Conservation (phyloP, 2,888 invertebrate species). For the Dolichomitus sp. region DNA sequence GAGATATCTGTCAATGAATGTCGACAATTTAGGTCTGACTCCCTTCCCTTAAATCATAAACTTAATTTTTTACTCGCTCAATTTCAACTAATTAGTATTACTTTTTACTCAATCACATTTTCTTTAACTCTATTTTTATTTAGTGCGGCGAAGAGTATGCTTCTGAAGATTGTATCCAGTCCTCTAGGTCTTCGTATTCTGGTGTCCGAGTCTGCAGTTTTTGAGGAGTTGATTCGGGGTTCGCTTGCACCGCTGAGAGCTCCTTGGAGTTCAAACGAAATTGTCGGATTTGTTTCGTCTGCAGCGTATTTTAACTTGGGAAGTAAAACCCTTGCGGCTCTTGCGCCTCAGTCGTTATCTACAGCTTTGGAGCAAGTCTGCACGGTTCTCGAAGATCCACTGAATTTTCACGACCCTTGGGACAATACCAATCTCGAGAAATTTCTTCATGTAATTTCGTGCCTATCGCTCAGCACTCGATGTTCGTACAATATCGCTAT, state of each 20-base stretch:
- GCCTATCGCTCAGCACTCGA: constrained; percentile 81
- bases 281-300: constrained; percentile 80
- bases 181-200: constrained; percentile 80
- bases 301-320: constrained; percentile 79
- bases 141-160: constrained; percentile 79
- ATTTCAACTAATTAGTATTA: not conserved
- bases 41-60: no score
- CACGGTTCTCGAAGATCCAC: constrained; percentile 76
- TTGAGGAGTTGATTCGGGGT: constrained; percentile 82
- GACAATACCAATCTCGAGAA: constrained; percentile 73
- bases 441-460: constrained; percentile 80
- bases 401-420: constrained; percentile 82
- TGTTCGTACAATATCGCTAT: constrained; percentile 66
- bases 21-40: no score
- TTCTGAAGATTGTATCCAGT: constrained; percentile 79
- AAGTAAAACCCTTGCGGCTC: constrained; percentile 74
- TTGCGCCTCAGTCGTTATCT: constrained; percentile 81
- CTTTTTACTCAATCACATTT: not conserved
- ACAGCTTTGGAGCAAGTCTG: constrained; percentile 79
- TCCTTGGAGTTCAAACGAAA: constrained; percentile 80
- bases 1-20: no score
- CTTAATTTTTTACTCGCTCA: no score
- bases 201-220: constrained; percentile 75
- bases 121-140: constrained; percentile 51
- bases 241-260: constrained; percentile 80